Evolutionary conservation across 2,113 vertebrate genomes (phyloP), one percentile per base, ranked within the genome.

Genomic region (Mixornis gularis): DNA sequence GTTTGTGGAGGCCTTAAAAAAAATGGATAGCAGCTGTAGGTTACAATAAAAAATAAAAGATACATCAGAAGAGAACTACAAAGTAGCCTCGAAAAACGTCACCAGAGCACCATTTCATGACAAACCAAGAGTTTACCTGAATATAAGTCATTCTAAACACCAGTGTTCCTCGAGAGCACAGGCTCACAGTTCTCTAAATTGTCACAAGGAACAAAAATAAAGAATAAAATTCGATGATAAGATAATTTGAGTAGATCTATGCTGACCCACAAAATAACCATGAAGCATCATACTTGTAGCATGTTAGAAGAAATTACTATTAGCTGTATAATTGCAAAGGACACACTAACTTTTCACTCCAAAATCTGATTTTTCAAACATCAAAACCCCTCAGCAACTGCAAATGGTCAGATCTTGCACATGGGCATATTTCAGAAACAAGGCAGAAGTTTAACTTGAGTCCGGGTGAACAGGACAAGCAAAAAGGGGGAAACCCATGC

Each of bases 161-260:
- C 3, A 12, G n/a, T 0, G 0, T 17, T 63, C 36, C 72, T 89
- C 0, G 0, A 69, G 14, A 80, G 25, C 4, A 18, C 8, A 73
- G 58, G 17, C 27, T 48, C 38, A 43, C 7, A 41, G 6, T 64
- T 77, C 63, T 63, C n/a, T 66, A 17, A 85, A 72, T 4, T 87
- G 34, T 24, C 48, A 44, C 10, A 56, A 18, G 13, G 22, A 59
- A 27, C 36, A 70, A 62, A 3, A 40, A 49, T 4, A 30, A 32
- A 71, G 38, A 43, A 32, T 7, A n/a, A 63, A 46, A 55, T n/a
- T 5, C 21, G 17, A 3, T 5, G 4, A 20, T 15, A 22, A 41
- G 12, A 27, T 53, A 48, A 43, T 49, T 66, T 85, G 27, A 73
- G 34, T 48, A 9, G 13, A 24, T 66, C 30, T 53, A 59, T 26